Evolutionary conservation across 1,140 invertebrate genomes (phyloP).

Genomic region (Philotrypesis tridentata): DNA sequence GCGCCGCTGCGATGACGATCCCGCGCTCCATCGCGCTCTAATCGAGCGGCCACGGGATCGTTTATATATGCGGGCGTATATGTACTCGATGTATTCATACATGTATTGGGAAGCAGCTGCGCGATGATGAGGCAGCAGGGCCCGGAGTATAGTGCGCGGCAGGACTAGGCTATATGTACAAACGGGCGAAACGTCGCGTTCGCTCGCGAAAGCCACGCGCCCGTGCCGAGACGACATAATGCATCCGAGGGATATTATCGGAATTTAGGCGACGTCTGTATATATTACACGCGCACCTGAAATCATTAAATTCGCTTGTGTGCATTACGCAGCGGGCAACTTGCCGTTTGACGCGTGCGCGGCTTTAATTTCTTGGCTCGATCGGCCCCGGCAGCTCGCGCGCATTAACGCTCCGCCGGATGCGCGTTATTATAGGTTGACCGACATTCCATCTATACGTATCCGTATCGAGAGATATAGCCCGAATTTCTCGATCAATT

Average conservation of each 20-base stretch:
- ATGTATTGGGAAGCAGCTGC: neutral
- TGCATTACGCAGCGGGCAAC: neutral
- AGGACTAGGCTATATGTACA: neutral
- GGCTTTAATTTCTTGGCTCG: constrained; percentile 6
- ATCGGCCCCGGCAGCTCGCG: neutral
- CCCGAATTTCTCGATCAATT: neutral
- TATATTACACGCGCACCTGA: neutral
- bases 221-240: constrained; percentile 58
- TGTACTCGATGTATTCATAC: constrained; percentile 12
- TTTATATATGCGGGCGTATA: constrained; percentile 26
- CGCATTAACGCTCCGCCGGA: too few species aligned
- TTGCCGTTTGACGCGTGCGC: neutral
- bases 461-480: too few species aligned
- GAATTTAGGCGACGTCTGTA: constrained; percentile 50
- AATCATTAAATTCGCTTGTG: constrained; percentile 19
- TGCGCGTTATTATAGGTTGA: neutral
- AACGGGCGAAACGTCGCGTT: constrained; percentile 18
- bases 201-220: neutral
- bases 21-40: neutral
- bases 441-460: neutral
- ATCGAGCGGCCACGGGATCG: constrained; percentile 14
- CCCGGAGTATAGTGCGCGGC: too few species aligned
- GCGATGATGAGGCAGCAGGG: neutral
- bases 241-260: constrained; percentile 54
- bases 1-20: neutral